These are phyloP conservation scores for Leptinotarsa tumamoca DNA, from an alignment of 2,888 invertebrate genomes.

Conservation along the genomic window DNA sequence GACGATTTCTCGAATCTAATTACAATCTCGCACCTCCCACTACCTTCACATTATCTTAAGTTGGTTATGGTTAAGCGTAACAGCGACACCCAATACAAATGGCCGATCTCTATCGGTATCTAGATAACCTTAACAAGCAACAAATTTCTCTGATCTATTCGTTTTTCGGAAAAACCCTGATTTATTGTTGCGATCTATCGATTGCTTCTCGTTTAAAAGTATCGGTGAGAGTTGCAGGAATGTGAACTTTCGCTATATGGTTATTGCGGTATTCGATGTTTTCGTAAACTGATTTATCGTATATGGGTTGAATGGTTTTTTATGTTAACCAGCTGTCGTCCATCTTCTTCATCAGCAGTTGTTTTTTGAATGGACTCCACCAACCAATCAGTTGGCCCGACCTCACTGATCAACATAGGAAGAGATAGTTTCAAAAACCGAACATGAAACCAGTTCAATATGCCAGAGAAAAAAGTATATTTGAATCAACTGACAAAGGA, in stretches of 20 bases:
- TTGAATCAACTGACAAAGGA: too few species aligned
- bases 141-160: constrained; percentile 54
- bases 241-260: constrained; percentile 48
- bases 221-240: constrained; percentile 48
- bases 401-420: too few species aligned
- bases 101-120: background rate
- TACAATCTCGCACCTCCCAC: background rate
- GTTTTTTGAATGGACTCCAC: too few species aligned
- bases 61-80: background rate
- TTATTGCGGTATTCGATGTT: constrained; percentile 26
- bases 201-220: constrained; percentile 49
- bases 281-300: constrained; percentile 20
- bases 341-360: too few species aligned
- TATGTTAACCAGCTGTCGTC: too few species aligned
- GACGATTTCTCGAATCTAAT: background rate
- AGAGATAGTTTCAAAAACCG: too few species aligned
- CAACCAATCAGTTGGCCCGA: too few species aligned
- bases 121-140: constrained; percentile 53
- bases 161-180: constrained; percentile 47
- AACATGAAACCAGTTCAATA: too few species aligned
- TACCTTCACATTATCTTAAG: background rate
- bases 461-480: too few species aligned
- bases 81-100: constrained; percentile 2
- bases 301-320: too few species aligned
- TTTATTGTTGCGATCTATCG: constrained; percentile 46